Conservation (phyloP, 2,888 invertebrate species). For the Callyntrura guangdongensis region DNA sequence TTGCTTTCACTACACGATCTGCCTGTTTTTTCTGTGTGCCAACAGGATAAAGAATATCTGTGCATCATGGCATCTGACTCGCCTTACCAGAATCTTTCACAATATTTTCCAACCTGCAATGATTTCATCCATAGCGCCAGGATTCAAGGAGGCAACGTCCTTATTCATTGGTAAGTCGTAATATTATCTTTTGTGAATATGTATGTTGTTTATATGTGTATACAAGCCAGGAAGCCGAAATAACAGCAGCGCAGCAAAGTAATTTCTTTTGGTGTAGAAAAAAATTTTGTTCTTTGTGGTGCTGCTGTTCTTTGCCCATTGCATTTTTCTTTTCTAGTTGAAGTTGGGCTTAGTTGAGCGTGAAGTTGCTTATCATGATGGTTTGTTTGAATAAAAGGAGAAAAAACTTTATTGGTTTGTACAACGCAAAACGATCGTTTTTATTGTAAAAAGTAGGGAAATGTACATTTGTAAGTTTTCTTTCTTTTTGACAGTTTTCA, state of each 20-base stretch:
- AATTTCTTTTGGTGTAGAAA: not conserved
- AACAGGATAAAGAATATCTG: constrained; percentile 97
- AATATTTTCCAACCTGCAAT: constrained; percentile 97
- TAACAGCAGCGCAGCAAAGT: not conserved
- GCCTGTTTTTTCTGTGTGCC: constrained; percentile 85
- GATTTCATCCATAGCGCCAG: constrained; percentile 98
- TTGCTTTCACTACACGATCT: not conserved
- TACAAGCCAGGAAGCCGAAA: no score
- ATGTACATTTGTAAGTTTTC: not conserved
- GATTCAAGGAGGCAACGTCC: constrained; percentile 94
- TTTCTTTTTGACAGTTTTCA: not conserved
- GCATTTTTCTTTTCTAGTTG: not conserved
- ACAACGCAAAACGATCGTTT: not conserved
- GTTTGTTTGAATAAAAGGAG: not conserved
- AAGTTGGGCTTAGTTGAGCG: constrained; percentile 13
- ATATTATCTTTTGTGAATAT: not conserved
- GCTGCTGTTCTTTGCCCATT: not conserved
- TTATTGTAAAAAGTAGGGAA: not conserved
- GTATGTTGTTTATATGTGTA: not conserved
- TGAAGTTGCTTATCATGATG: not conserved
- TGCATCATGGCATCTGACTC: constrained; percentile 98
- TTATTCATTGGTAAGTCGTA: constrained; percentile 95
- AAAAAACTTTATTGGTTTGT: not conserved
- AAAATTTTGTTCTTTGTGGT: not conserved
- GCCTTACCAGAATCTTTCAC: constrained; percentile 96